Evolutionary conservation across 2,797 vertebrate genomes (phyloP).

Genomic region (Alectoris magna): DNA sequence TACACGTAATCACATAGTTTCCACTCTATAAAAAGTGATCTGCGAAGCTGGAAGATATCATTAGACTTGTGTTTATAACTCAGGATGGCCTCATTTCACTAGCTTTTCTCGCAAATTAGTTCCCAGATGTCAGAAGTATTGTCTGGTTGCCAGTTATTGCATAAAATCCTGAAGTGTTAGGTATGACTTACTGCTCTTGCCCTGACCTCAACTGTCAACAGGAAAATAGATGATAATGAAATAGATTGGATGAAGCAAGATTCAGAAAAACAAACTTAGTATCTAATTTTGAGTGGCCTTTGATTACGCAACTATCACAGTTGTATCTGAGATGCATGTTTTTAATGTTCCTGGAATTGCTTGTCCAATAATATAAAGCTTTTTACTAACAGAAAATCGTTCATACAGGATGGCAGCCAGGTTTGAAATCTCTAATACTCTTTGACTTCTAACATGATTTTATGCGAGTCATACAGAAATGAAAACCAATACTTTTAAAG

Average conservation of each 20-base stretch:
- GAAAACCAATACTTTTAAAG: background rate
- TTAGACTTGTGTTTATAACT: constrained; percentile 63
- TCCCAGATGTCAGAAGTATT: constrained; percentile 62
- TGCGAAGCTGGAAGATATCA: constrained; percentile 59
- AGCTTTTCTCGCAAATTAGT: constrained; percentile 57
- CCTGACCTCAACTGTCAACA: constrained; percentile 58
- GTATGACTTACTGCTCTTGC: constrained; percentile 46
- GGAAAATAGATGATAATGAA: constrained; percentile 44
- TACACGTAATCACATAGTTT: constrained; percentile 47
- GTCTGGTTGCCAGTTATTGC: constrained; percentile 54
- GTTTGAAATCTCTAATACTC: background rate
- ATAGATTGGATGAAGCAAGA: constrained; percentile 32
- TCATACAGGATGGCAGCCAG: fast-evolving
- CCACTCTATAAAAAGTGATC: constrained; percentile 47
- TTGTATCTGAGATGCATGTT: background rate
- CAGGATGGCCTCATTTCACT: constrained; percentile 58
- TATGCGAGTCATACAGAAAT: background rate
- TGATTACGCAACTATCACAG: background rate
- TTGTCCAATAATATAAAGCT: background rate
- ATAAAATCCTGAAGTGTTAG: constrained; percentile 55
- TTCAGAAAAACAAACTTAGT: constrained; percentile 32
- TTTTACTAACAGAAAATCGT: background rate
- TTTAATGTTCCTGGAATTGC: background rate
- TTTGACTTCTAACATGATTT: background rate
- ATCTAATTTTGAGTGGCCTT: constrained; percentile 18